Base-by-base conservation (phyloP, 2,797 vertebrate genomes). In the Hoplostethus mediterraneus region DNA sequence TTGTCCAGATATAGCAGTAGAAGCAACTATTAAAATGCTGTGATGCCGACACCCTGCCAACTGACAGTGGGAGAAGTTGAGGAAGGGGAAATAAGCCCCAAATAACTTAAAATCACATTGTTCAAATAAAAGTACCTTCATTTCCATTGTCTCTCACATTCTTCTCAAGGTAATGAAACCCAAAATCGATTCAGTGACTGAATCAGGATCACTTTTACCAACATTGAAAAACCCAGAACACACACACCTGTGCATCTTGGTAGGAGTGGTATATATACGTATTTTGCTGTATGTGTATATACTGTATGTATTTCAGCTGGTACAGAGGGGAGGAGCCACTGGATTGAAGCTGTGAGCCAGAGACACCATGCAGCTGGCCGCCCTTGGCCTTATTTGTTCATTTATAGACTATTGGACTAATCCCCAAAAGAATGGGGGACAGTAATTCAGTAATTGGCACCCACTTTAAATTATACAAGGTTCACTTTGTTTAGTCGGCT, bases 381-480 rank as follows among this genome's bases (percentile, higher is more conserved):
- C 42, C 21, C 21, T 21, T 21, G 21, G 21, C 21, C 21, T 44
- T 62, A 21, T 62, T 58, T 63, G 49, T 75, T 67, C 66, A 65
- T 66, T 67, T 71, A 56, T 25, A 77, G 61, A 63, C 0, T 6
- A 45, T 28, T 25, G 25, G 64, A 40, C 42, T 25, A 54, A 74
- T 69, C 67, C 67, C 52, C 47, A 8, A 44, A 55, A 13, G 53
- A 16, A 11, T 28, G 1, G 52, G 25, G 21, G 28, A 49, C 42
- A 44, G 42, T 44, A 44, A 12, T 44, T 75, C 42, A 61, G 31
- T 57, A 2, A 28, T 17, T 31, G 45, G 38, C 40, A 31, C 55
- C 73, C 58, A 77, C 42, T 44, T 44, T 44, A 13, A 42, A 42
- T 42, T 42, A 42, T 42, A 42, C 40, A 42, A 3, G 10, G 9